Base-by-base conservation (phyloP, 1,140 invertebrate genomes). In the Idris sp. region DNA sequence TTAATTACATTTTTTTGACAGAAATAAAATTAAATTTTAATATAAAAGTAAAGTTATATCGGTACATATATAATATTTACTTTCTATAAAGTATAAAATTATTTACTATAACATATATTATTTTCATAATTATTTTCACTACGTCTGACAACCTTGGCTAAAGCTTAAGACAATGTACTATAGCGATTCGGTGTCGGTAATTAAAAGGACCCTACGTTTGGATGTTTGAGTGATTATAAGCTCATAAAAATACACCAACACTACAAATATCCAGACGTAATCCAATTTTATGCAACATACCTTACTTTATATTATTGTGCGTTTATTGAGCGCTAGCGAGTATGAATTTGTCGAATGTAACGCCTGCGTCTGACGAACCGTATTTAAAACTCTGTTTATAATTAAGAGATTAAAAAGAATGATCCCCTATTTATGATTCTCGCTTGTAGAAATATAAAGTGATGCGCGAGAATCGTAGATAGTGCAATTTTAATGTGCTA, bases 201-300 rank as follows among this genome's bases (percentile, higher is more conserved):
- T 56, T 19, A 56, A 54, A 44, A 30, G 51, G 40, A 56, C 41
- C 28, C 11, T 51, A 65, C 44, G 58, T 73, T 73, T 35, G 43
- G 51, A 64, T 65, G 49, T 58, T 64, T 65, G 44, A 19, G 54
- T 19, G 46, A 49, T 64, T 53, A 61, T 61, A 49, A 74, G 61
- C 61, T 74, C 46, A 74, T 61, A 59, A 48, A 58, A 53, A 61
- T 51, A 38, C 53, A 64, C 51, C 44, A 44, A 38, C 44, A 25
- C 25, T 48, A 53, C 44, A 65, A 73, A 73, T 59, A 73, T 73
- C 46, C 58, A 58, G 68, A 58, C 68, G 51, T 72, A 51, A 44
- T 64, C 11, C 28, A 51, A 14, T 65, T 73, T 73, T 44, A 62
- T 68, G 35, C 56, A 46, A 38, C 35, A 56, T 56, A 61, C 56